A percentile compares a stretch with the other conserved stretches of the same genome.
phyloP scores from a whole-genome alignment of 2,888 invertebrate genomes.

The Stenodera caucasica region DNA sequence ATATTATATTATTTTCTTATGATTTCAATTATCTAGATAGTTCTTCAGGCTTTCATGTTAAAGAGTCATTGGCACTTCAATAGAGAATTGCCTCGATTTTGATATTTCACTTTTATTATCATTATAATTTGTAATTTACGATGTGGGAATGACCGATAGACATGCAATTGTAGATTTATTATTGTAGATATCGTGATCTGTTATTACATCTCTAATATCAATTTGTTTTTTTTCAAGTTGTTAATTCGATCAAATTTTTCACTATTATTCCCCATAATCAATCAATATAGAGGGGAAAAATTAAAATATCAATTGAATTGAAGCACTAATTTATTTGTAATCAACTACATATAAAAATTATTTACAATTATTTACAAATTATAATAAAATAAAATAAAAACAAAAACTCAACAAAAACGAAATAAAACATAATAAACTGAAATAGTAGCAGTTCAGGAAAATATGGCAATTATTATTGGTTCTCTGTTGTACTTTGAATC shows the following conservation, averaged over 20 bases:
- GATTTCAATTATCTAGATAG: neutral
- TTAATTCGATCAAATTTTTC: neutral
- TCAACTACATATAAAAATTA: constrained; percentile 8
- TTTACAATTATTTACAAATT: constrained; percentile 26
- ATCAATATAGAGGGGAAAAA: no score
- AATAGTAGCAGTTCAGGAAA: neutral
- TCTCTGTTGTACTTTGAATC: constrained; percentile 27
- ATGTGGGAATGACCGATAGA: neutral
- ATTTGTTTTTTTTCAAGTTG: neutral
- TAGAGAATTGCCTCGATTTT: neutral
- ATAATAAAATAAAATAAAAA: constrained; percentile 17
- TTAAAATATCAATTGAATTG: neutral
- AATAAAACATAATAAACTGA: constrained; percentile 14
- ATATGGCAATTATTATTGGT: constrained; percentile 8
- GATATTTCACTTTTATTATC: constrained; percentile 4
- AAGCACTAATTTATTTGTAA: constrained; percentile 15
- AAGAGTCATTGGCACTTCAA: neutral
- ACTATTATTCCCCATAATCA: no score
- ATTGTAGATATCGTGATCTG: neutral
- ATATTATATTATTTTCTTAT: no score
- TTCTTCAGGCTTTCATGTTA: neutral
- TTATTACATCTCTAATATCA: neutral
- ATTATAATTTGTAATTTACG: constrained; percentile 1
- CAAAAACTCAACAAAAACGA: constrained; percentile 24
- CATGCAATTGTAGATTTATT: neutral